Base-by-base conservation (phyloP, 2,888 invertebrate species). In the Cheilosia vulpina region DNA sequence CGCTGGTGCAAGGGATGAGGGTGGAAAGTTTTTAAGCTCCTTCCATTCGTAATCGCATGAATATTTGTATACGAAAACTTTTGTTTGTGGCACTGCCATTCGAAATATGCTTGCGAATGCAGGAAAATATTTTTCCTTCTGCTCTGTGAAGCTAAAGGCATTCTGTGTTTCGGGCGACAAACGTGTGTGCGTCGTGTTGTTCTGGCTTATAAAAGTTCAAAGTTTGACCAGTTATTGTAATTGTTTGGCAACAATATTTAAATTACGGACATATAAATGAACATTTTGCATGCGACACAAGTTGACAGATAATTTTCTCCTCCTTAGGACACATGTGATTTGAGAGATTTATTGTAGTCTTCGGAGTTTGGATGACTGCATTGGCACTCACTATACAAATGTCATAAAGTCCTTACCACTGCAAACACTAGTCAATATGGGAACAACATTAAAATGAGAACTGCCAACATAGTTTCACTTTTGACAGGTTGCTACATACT, bases 21-120 rank as follows among this genome's bases (percentile, higher is more conserved):
- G 34, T 17, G 11, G 38, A 63, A 83, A 79, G 53, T 85, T 85
- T 85, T 72, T 80, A 85, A 85, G 80, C 85, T 85, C 50, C 85
- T 80, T 85, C 80, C 80, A 68, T 80, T 85, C 80, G 80, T 85
- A 85, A 85, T 85, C 80, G 80, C 76, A 85, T 80, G 85, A 85
- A 85, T 85, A 85, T 85, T 76, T 80, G 57, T 68, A 72, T 66
- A 76, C 60, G 75, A 60, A 72, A 85, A 85, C 34, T 77, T 85
- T 78, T 81, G 69, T 75, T 66, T 75, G 65, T 60, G 66, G 15
- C 78, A 52, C 55, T 27, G 27, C 34, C 68, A 52, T 79, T 79
- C 53, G 65, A 79, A 84, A 79, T 84, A 84, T 79, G 75, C 72
- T 73, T 53, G 9, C 38, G 52, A 60, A 52, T 57, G 27, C 43